A percentile compares a stretch with the other conserved stretches of the same genome.
Evolutionary conservation across 2,113 vertebrate species (phyloP).

Genomic region (Centropus unirufus): DNA sequence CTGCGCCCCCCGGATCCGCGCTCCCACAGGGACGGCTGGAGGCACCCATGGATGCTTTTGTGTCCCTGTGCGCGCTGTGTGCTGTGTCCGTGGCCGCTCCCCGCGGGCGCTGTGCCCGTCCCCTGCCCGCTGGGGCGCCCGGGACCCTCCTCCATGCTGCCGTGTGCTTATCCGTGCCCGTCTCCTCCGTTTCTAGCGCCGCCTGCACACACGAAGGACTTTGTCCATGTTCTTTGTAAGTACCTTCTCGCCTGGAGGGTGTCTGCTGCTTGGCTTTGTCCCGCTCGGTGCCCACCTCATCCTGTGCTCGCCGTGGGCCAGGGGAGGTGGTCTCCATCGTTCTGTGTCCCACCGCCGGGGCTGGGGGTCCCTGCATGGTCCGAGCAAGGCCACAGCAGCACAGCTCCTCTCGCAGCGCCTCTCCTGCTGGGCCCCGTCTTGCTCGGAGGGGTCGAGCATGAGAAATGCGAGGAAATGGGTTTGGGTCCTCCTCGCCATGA

Average conservation of each 20-base stretch:
- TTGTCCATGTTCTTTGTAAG: constrained; percentile 99
- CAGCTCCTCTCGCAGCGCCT: not conserved
- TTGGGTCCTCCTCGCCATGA: not conserved
- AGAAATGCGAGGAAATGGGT: not conserved
- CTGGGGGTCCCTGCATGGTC: not conserved
- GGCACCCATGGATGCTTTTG: rapidly evolving
- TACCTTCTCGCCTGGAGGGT: constrained; percentile 40
- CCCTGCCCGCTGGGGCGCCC: not conserved
- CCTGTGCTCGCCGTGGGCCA: not conserved
- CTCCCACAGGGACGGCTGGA: rapidly evolving
- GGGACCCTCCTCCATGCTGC: not conserved
- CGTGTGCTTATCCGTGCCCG: constrained; percentile 56
- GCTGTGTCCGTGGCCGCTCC: too few relatives aligned
- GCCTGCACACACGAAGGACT: constrained; percentile 91
- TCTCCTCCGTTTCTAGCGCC: constrained; percentile 81
- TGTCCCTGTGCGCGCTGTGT: not conserved
- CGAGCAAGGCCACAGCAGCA: not conserved
- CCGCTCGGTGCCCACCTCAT: rapidly evolving
- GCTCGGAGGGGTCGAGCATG: not conserved
- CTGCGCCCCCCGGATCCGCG: not conserved
- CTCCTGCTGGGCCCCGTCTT: rapidly evolving
- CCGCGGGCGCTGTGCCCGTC: not conserved
- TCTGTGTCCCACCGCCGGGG: rapidly evolving
- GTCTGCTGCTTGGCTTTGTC: not conserved
- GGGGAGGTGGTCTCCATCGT: not conserved